A percentile compares a stretch with the other conserved stretches of the same genome.
phyloP scores from a whole-genome alignment of 2,888 invertebrate genomes.

The Cryptocephalus moraei region DNA sequence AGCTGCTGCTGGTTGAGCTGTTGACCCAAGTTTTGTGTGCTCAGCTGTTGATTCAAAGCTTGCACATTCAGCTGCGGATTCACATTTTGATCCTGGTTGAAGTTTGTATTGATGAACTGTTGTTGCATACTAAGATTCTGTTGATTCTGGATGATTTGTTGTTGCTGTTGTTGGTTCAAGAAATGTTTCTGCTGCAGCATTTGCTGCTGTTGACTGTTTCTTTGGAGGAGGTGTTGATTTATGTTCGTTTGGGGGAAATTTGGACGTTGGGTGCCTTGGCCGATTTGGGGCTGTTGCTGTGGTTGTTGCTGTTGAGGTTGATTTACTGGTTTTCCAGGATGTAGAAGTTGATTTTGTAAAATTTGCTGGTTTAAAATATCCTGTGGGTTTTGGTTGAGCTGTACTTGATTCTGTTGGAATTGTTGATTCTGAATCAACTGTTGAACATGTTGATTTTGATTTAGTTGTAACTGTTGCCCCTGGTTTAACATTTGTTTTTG shows the following conservation, averaged over 20 bases:
- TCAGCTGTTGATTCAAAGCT: constrained; percentile 20
- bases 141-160: constrained; percentile 25
- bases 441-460: constrained; percentile 7
- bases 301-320: constrained; percentile 4
- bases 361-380: constrained; percentile 38
- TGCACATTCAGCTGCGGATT: constrained; percentile 17
- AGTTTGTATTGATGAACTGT: constrained; percentile 1
- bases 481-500: constrained; percentile 27
- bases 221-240: constrained; percentile 35
- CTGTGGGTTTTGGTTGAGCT: constrained; percentile 35
- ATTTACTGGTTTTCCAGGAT: background rate
- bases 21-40: constrained; percentile 21
- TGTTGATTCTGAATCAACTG: constrained; percentile 5
- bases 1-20: constrained; percentile 23
- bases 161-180: constrained; percentile 21
- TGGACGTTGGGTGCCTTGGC: constrained; percentile 25
- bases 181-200: constrained; percentile 18
- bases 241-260: constrained; percentile 41
- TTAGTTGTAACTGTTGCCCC: constrained; percentile 27
- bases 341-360: constrained; percentile 24
- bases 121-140: constrained; percentile 14
- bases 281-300: constrained; percentile 12
- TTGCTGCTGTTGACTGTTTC: constrained; percentile 30
- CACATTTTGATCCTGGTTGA: constrained; percentile 1
- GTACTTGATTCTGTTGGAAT: constrained; percentile 10